Percentiles rank a stretch among this genome's conserved stretches.
Evolutionary conservation across 2,888 invertebrate genomes (phyloP).

Genomic region (Sepiola atlantica): DNA sequence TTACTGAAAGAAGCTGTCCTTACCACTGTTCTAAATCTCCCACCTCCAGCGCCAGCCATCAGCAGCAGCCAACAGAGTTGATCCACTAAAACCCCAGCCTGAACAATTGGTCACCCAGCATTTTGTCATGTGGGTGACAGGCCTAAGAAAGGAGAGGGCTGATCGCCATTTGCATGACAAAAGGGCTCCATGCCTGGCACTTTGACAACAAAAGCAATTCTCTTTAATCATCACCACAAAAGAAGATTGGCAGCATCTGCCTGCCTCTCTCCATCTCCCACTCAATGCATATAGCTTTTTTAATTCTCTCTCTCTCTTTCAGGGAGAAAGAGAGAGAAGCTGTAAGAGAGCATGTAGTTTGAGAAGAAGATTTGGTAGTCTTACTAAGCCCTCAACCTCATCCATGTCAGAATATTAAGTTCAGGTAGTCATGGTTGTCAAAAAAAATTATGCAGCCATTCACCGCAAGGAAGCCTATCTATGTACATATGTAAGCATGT

Average conservation of each 20-base stretch:
- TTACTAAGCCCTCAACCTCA: neutral
- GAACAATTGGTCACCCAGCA: conserved; percentile 32
- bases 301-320: neutral
- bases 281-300: neutral
- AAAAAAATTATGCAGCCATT: neutral
- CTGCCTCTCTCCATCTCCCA: neutral
- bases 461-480: neutral
- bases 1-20: neutral
- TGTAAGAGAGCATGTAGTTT: neutral
- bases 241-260: neutral
- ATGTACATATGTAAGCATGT: neutral
- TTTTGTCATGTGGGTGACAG: conserved; percentile 21
- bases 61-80: neutral
- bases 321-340: neutral
- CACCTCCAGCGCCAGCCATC: neutral
- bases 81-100: neutral
- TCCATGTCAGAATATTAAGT: neutral
- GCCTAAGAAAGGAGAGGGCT: neutral
- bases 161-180: neutral
- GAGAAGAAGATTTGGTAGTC: neutral
- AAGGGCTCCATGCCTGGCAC: neutral
- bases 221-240: neutral
- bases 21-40: neutral
- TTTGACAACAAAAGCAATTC: neutral
- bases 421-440: neutral